phyloP scores from a whole-genome alignment of 2,113 vertebrate genomes.

The Amphilophus citrinellus region DNA sequence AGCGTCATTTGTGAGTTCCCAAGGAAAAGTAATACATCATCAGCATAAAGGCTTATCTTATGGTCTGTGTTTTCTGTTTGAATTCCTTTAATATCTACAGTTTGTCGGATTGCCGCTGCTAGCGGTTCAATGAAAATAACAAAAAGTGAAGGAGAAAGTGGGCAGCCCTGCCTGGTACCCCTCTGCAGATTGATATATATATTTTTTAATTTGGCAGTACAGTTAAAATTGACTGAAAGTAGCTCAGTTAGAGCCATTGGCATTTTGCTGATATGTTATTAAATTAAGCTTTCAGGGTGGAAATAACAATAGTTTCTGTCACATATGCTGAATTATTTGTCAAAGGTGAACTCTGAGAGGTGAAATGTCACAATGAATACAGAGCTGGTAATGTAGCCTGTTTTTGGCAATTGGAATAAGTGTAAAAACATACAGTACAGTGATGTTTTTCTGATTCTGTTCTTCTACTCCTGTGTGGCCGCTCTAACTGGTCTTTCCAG shows the following conservation, averaged over 20 bases:
- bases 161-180: no score
- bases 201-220: conserved; percentile 40
- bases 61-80: no score
- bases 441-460: conserved; percentile 33
- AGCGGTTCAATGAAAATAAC: no score
- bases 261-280: background rate
- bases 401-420: conserved; percentile 33
- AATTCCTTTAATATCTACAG: no score
- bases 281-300: conserved; percentile 1
- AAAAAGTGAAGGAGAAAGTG: no score
- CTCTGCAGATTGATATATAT: no score
- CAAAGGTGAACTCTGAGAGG: background rate
- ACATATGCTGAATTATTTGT: background rate
- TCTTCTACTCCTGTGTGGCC: background rate
- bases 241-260: background rate
- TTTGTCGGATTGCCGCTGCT: no score
- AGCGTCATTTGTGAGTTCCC: no score
- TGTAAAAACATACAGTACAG: conserved; percentile 65
- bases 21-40: no score
- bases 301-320: conserved; percentile 3
- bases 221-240: background rate
- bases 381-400: conserved; percentile 36
- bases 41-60: no score
- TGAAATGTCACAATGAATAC: conserved; percentile 37
- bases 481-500: conserved; percentile 33